Percentiles rank a stretch among this genome's conserved stretches.
These are phyloP conservation scores for Bryconaethiops microstoma DNA, from an alignment of 2,797 vertebrate genomes.

Conservation along the genomic window DNA sequence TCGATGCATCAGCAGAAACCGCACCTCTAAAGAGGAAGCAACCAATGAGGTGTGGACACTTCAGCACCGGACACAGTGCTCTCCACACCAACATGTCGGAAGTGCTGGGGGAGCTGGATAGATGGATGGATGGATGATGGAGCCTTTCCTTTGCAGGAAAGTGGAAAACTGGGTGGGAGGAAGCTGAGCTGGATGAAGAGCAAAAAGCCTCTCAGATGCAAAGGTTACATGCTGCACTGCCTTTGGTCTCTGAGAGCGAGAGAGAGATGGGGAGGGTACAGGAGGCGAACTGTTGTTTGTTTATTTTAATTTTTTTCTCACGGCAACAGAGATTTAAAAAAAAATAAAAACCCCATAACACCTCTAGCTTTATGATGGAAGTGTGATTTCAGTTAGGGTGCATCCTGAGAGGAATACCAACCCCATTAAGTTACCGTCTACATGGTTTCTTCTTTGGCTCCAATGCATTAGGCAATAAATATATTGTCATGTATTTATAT, in stretches of 20 bases:
- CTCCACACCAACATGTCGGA: too few species aligned
- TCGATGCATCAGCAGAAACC: background rate
- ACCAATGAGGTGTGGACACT: background rate
- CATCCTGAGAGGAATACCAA: background rate
- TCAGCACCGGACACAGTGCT: too few species aligned
- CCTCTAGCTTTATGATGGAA: background rate
- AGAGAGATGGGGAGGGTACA: background rate
- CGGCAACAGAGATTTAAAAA: background rate
- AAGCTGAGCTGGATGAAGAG: background rate
- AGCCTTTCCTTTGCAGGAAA: background rate
- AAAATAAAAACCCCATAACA: constrained; percentile 1
- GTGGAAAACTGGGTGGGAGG: background rate
- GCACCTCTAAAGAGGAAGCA: background rate
- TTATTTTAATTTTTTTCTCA: background rate
- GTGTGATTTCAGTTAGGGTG: background rate
- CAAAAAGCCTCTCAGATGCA: background rate
- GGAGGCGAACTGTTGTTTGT: background rate
- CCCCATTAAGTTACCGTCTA: background rate
- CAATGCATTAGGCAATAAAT: background rate
- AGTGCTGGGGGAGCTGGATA: too few species aligned
- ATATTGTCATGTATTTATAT: background rate
- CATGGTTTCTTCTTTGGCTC: background rate
- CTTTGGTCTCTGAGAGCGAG: background rate
- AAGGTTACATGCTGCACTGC: background rate
- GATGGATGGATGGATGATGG: too few species aligned